Percentiles rank a stretch among this genome's conserved stretches.
These are phyloP conservation scores for Pedionomus torquatus DNA, from an alignment of 2,113 vertebrate species.

Conservation along the genomic window DNA sequence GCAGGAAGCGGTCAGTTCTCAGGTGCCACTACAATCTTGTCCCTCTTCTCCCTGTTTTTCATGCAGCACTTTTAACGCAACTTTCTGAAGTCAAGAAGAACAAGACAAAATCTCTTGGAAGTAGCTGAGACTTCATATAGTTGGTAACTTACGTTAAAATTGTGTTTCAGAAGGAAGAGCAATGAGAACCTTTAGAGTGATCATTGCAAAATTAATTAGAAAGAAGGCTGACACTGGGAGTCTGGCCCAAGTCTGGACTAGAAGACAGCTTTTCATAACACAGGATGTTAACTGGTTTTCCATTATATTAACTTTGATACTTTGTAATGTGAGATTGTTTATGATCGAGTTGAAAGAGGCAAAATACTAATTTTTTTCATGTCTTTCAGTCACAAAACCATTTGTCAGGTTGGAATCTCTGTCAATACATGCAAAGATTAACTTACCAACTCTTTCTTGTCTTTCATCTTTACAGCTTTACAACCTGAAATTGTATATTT, in stretches of 20 bases:
- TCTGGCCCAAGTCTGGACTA: neutral
- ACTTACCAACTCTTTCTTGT: neutral
- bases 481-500: neutral
- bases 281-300: neutral
- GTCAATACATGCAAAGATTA: neutral
- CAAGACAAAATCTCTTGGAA: neutral
- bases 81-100: neutral
- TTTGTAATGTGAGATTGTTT: neutral
- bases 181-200: neutral
- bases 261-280: neutral
- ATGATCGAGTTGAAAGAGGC: neutral
- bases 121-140: neutral
- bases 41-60: neutral
- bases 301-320: neutral
- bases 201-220: neutral
- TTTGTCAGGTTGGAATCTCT: neutral
- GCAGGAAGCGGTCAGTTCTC: neutral
- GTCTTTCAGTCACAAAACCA: neutral
- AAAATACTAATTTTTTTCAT: neutral
- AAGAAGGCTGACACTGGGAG: accelerated
- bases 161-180: neutral
- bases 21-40: neutral
- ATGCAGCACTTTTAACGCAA: neutral
- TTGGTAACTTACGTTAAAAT: neutral
- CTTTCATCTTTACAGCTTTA: neutral